Evolutionary conservation across 2,113 vertebrate species (phyloP).

Genomic region (Morone saxatilis): DNA sequence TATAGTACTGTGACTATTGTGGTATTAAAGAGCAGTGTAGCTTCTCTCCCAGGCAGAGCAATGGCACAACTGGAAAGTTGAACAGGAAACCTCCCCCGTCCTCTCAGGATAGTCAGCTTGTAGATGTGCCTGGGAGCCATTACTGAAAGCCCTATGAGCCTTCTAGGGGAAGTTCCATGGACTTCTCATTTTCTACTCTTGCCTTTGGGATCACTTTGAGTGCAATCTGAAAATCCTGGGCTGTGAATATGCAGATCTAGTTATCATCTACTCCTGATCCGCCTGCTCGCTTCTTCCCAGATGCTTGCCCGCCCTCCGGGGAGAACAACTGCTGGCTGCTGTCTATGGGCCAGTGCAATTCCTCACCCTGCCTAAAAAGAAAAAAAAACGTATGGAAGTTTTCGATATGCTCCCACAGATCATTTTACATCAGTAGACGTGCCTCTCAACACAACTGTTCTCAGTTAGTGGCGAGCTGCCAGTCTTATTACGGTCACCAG

Average conservation of each 20-base stretch:
- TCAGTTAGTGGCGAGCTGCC: conserved; percentile 73
- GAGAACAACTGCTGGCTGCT: conserved; percentile 84
- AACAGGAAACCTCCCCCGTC: conserved; percentile 63
- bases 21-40: conserved; percentile 31
- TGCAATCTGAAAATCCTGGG: conserved; percentile 54
- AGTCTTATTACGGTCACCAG: conserved; percentile 67
- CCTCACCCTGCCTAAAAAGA: conserved; percentile 62
- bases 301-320: conserved; percentile 67
- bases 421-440: conserved; percentile 78
- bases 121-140: conserved; percentile 66
- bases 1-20: conserved; percentile 10
- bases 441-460: conserved; percentile 80
- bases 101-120: conserved; percentile 45
- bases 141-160: conserved; percentile 61
- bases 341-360: conserved; percentile 74
- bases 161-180: conserved; percentile 45
- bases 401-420: conserved; percentile 78
- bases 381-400: conserved; percentile 66
- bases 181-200: conserved; percentile 34
- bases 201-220: conserved; percentile 60
- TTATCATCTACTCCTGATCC: conserved; percentile 53
- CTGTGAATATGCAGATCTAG: conserved; percentile 67
- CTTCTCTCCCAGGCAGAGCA: conserved; percentile 24
- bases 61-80: conserved; percentile 48
- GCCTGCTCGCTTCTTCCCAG: conserved; percentile 57